Evolutionary conservation across 2,888 invertebrate species (phyloP).

Genomic region (Timema cristinae): DNA sequence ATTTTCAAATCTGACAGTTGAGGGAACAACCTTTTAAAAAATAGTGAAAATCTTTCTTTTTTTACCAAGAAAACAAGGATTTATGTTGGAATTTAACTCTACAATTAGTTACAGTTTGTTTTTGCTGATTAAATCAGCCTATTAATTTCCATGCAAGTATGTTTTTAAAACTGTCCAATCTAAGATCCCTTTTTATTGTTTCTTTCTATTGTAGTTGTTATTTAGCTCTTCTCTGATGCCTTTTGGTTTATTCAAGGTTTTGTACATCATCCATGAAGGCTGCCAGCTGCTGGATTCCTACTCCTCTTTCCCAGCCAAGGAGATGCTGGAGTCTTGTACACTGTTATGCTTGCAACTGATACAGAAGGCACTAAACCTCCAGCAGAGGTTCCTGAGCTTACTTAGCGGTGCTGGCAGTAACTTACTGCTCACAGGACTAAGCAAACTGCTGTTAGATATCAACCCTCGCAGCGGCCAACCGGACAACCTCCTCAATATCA

Average conservation of each 20-base stretch:
- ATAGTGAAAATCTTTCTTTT: too few species aligned
- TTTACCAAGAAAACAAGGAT: too few species aligned
- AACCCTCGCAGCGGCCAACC: slow-evolving; percentile 72
- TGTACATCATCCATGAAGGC: slow-evolving; percentile 73
- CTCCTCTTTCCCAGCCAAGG: slow-evolving; percentile 62
- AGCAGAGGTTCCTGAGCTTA: slow-evolving; percentile 66
- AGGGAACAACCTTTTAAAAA: too few species aligned
- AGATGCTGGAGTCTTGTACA: slow-evolving; percentile 64
- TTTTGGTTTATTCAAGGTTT: slow-evolving; percentile 41
- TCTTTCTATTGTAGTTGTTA: too few species aligned
- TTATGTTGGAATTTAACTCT: too few species aligned
- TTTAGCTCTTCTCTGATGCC: too few species aligned
- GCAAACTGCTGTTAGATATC: slow-evolving; percentile 74
- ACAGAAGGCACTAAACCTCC: slow-evolving; percentile 66
- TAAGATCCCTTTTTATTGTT: too few species aligned
- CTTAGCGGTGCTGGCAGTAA: slow-evolving; percentile 60
- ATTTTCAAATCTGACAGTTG: too few species aligned
- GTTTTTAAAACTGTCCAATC: too few species aligned
- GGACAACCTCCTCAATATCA: slow-evolving; percentile 72
- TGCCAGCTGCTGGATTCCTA: slow-evolving; percentile 66
- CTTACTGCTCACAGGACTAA: slow-evolving; percentile 69
- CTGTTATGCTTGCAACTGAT: slow-evolving; percentile 70
- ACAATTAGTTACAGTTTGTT: too few species aligned
- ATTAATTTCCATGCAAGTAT: too few species aligned
- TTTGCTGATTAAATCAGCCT: too few species aligned